Percentiles rank a stretch among this genome's conserved stretches.
Evolutionary conservation across 1,140 invertebrate species (phyloP).

Genomic region (Chironomus striatipennis): DNA sequence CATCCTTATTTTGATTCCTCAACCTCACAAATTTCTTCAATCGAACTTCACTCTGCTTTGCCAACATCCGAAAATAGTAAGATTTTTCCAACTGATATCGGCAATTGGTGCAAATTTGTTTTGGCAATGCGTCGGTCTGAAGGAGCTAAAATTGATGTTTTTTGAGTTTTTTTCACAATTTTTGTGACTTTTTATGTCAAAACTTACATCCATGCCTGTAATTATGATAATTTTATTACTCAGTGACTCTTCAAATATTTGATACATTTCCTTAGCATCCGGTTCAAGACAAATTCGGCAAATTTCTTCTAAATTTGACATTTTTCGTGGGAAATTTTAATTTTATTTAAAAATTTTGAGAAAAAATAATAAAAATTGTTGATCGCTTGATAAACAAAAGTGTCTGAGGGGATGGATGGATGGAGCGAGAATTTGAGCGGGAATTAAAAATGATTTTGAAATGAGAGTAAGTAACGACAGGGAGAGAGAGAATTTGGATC

Average conservation of each 20-base stretch:
- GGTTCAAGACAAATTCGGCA: background rate
- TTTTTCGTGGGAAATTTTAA: too few relatives aligned
- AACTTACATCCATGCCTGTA: background rate
- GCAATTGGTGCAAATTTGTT: background rate
- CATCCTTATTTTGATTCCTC: background rate
- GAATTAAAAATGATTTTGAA: too few relatives aligned
- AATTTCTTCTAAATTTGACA: background rate
- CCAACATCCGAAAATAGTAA: background rate
- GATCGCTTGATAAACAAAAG: background rate
- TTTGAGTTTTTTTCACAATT: background rate
- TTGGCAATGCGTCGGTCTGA: background rate
- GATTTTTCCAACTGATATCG: constrained; percentile 13
- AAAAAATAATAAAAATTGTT: background rate
- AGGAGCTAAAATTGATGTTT: background rate
- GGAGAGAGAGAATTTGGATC: too few relatives aligned
- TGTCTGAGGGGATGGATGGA: background rate
- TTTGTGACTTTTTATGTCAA: too few relatives aligned
- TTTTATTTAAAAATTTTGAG: too few relatives aligned
- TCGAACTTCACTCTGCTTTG: background rate
- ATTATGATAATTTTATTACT: background rate
- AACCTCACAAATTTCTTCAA: background rate
- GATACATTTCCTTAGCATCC: background rate
- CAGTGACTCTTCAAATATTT: background rate
- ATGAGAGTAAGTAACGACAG: too few relatives aligned
- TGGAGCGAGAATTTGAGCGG: too few relatives aligned